Evolutionary conservation across 2,113 vertebrate genomes (phyloP).

Genomic region (Heterotilapia buettikoferi): DNA sequence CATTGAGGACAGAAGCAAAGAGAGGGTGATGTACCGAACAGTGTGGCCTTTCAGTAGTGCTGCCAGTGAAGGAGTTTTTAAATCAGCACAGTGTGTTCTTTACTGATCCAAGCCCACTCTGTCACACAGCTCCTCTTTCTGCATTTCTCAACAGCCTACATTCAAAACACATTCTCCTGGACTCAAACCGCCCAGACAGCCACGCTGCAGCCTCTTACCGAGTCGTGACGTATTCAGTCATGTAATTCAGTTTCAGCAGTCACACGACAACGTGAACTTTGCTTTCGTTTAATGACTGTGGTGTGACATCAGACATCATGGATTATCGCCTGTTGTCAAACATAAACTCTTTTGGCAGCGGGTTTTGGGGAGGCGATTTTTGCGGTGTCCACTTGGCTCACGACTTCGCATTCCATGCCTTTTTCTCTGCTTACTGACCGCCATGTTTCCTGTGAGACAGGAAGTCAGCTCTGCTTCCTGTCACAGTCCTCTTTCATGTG

Average conservation of each 20-base stretch:
- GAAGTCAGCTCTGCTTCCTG: constrained; percentile 72
- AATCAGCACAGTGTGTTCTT: constrained; percentile 61
- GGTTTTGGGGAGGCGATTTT: background rate
- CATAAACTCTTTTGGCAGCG: background rate
- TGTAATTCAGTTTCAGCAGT: constrained; percentile 1
- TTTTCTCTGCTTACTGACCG: constrained; percentile 52
- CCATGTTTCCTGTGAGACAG: constrained; percentile 72
- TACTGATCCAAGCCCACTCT: constrained; percentile 39
- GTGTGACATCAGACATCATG: constrained; percentile 39
- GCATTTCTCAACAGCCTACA: constrained; percentile 17
- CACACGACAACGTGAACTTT: constrained; percentile 2
- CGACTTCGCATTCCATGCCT: constrained; percentile 56
- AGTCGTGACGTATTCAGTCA: constrained; percentile 3
- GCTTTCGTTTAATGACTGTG: background rate
- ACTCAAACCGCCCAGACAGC: background rate
- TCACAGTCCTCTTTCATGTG: constrained; percentile 76
- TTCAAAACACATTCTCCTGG: background rate
- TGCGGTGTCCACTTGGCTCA: constrained; percentile 37
- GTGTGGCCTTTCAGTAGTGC: constrained; percentile 59
- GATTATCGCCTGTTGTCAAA: constrained; percentile 20
- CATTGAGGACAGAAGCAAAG: background rate
- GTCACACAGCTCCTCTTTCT: constrained; percentile 44
- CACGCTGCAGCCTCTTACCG: background rate
- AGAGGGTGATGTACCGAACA: constrained; percentile 37
- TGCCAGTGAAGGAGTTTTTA: constrained; percentile 42